Conservation (phyloP, 2,113 vertebrate species). For the Embiotoca jacksoni region DNA sequence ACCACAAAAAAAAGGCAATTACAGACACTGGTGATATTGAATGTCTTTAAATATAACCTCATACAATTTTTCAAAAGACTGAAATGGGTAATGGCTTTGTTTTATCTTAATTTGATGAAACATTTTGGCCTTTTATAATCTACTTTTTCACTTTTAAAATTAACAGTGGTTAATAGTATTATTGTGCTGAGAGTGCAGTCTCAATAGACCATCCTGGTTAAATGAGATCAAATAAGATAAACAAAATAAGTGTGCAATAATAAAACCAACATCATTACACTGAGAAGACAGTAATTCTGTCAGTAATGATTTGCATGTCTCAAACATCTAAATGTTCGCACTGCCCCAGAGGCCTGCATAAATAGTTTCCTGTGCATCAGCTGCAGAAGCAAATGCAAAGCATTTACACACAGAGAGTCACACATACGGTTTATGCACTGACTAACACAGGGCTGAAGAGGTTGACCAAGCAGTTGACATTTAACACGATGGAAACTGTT, state of each 20-base stretch:
- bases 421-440: neutral
- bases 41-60: conserved; percentile 11
- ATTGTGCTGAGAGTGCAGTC: neutral
- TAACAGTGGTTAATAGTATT: too few species aligned
- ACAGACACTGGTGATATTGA: neutral
- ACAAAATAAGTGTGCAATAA: conserved; percentile 1
- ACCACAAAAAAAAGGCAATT: neutral
- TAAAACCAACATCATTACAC: conserved; percentile 1
- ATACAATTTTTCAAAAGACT: neutral
- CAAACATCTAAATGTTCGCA: conserved; percentile 19
- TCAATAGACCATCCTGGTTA: neutral
- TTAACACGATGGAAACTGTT: conserved; percentile 57
- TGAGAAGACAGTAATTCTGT: conserved; percentile 18
- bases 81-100: conserved; percentile 1
- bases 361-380: conserved; percentile 25
- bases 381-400: conserved; percentile 7
- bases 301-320: conserved; percentile 5
- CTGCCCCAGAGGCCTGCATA: neutral
- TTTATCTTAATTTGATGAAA: conserved; percentile 1
- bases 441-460: conserved; percentile 11
- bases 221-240: conserved; percentile 17
- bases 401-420: conserved; percentile 9
- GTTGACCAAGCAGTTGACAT: conserved; percentile 57
- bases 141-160: too few species aligned
- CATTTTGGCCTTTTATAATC: neutral